These are phyloP conservation scores for Melanostoma scalare DNA, from an alignment of 2,888 invertebrate species.

Conservation along the genomic window DNA sequence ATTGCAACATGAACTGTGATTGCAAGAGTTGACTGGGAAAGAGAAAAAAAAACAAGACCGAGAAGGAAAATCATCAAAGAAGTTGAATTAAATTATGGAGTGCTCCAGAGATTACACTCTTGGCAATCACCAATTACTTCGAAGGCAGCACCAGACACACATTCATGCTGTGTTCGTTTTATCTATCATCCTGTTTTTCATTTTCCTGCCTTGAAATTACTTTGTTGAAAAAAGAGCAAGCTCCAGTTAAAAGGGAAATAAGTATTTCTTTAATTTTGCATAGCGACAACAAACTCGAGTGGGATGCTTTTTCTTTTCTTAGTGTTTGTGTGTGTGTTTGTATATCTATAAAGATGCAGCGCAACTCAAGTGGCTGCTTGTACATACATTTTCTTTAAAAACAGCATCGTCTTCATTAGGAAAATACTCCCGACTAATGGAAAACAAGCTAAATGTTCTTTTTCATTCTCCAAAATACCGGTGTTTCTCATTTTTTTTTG, in stretches of 20 bases:
- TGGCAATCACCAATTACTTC: slow-evolving; percentile 61
- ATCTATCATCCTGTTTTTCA: slow-evolving; percentile 20
- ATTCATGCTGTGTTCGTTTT: slow-evolving; percentile 28
- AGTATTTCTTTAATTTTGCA: slow-evolving; percentile 49
- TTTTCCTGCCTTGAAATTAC: slow-evolving; percentile 31
- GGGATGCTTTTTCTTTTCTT: background rate
- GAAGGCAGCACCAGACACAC: slow-evolving; percentile 8
- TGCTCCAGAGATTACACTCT: slow-evolving; percentile 51
- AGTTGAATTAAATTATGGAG: slow-evolving; percentile 60
- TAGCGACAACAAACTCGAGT: slow-evolving; percentile 20
- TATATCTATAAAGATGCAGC: too few species aligned
- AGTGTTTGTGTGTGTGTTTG: too few species aligned
- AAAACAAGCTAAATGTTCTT: slow-evolving; percentile 25
- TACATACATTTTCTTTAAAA: slow-evolving; percentile 19
- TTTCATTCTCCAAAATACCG: background rate
- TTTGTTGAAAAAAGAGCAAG: slow-evolving; percentile 6
- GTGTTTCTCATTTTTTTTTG: too few species aligned
- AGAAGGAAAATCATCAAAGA: slow-evolving; percentile 42
- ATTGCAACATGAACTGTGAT: slow-evolving; percentile 49
- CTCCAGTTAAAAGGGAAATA: slow-evolving; percentile 27
- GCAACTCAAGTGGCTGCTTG: too few species aligned
- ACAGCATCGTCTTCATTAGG: slow-evolving; percentile 24
- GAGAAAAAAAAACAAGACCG: slow-evolving; percentile 16
- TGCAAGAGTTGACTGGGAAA: slow-evolving; percentile 46
- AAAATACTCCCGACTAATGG: slow-evolving; percentile 26